Percentiles rank a stretch among this genome's conserved stretches.
phyloP scores from a whole-genome alignment of 2,888 invertebrate species.

The Prosopocoilus inquinatus region DNA sequence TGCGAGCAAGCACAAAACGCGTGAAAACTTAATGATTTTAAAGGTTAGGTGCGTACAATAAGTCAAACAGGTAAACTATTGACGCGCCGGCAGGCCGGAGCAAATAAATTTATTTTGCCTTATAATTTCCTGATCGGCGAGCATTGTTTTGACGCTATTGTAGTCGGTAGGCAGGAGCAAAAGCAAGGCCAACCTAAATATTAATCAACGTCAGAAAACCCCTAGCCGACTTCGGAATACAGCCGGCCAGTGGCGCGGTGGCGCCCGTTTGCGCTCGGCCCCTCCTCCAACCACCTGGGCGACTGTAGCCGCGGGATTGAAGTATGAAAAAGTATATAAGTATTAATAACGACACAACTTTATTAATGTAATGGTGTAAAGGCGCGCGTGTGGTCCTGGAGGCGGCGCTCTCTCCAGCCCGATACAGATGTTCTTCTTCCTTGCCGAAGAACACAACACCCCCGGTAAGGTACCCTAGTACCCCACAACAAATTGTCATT shows the following conservation, averaged over 20 bases:
- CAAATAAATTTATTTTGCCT: constrained; percentile 19
- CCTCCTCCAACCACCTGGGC: constrained; percentile 22
- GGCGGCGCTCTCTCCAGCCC: constrained; percentile 40
- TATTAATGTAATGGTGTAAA: constrained; percentile 50
- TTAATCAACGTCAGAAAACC: constrained; percentile 49
- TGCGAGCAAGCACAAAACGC: background rate
- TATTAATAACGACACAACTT: constrained; percentile 50
- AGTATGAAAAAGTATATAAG: constrained; percentile 49
- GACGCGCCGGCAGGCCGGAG: background rate
- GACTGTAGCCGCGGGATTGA: constrained; percentile 40
- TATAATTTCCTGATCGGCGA: constrained; percentile 34
- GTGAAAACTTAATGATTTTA: constrained; percentile 2
- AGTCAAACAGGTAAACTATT: background rate
- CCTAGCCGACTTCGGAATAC: constrained; percentile 37
- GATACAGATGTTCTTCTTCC: constrained; percentile 38
- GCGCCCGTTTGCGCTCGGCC: constrained; percentile 2
- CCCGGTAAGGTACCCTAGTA: constrained; percentile 29
- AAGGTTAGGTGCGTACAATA: background rate
- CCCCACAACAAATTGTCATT: constrained; percentile 28
- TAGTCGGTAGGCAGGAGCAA: constrained; percentile 45
- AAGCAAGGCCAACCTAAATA: constrained; percentile 44
- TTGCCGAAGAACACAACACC: constrained; percentile 33
- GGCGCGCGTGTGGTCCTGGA: constrained; percentile 47
- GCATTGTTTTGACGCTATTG: constrained; percentile 48
- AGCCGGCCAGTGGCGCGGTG: constrained; percentile 27